Base-by-base conservation (phyloP, 2,888 invertebrate species). In the Argyra leucocephala region DNA sequence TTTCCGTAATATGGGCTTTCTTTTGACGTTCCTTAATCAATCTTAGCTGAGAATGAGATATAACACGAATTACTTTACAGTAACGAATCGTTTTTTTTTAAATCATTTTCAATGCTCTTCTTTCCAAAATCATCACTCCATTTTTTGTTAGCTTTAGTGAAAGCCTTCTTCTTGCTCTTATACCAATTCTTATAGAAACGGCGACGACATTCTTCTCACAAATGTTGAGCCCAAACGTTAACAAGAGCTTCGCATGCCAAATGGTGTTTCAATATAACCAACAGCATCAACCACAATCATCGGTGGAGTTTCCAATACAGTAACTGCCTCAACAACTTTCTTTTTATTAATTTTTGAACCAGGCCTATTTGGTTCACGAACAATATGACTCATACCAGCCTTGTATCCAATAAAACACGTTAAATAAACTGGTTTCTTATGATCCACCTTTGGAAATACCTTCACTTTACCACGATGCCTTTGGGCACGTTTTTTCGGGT, bases 151-250 rank as follows among this genome's bases (percentile, higher is more conserved):
- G 94, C 88, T 83, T 98, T 98, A 72, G 95, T 93, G 83, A 98
- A 99, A 70, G 99, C 99, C 94, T 97, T 98, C 93, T 97, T 99
- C 89, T 99, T 96, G 82, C 95, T 94, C 83, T 95, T 93, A 85
- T 96, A 99, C 99, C 99, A 99, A 84, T 99, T 99, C 86, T 98
- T 99, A 86, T 99, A 99, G 86, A 99, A 98, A 72, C 99, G 89
- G 77, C 99, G 90, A 74, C 93, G 89, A 81, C 97, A 98, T 78
- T 99, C 99, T 80, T 99, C 99, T 60, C 95, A 93, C 78, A 99
- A 86, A 85, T 99, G 99, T 81, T 98, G 97, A 63, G 99, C 97
- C 93, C 96, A 99, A 64, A 99, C 89, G 65, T 97, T 96, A 71
- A 95, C 93, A 71, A 99, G 85, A 64, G 95, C 91, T 67, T 64